These are phyloP conservation scores for Xerus rutilus DNA, from an alignment of 2,797 vertebrate species.

Conservation along the genomic window DNA sequence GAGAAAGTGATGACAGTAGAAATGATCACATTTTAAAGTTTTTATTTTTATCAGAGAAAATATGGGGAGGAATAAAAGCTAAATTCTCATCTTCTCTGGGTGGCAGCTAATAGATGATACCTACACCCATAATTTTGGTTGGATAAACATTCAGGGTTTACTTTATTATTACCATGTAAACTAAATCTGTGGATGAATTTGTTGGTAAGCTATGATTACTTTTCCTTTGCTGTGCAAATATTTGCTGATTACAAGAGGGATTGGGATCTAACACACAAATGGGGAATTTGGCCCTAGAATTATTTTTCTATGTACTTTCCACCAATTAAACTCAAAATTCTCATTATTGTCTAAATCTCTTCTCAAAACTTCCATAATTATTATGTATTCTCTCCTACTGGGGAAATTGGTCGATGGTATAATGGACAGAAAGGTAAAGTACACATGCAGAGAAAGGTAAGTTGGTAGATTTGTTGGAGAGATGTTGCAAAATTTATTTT, in stretches of 20 bases:
- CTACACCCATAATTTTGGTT: not conserved
- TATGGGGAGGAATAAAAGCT: not conserved
- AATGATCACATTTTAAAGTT: not conserved
- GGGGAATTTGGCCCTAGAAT: constrained; percentile 7
- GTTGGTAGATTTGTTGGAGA: not conserved
- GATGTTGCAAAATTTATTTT: constrained; percentile 42
- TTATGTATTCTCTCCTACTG: not conserved
- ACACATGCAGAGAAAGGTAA: not conserved
- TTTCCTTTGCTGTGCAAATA: not conserved
- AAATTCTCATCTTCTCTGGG: not conserved
- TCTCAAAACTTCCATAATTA: not conserved
- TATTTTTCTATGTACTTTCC: not conserved
- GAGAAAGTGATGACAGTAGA: not conserved
- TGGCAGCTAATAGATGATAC: not conserved
- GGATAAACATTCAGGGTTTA: not conserved
- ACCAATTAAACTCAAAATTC: not conserved
- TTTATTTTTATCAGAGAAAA: not conserved
- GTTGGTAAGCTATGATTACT: not conserved
- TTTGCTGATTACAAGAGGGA: not conserved
- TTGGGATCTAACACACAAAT: not conserved
- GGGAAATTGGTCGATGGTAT: not conserved
- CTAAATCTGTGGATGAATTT: not conserved
- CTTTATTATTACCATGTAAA: not conserved
- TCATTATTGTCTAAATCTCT: not conserved
- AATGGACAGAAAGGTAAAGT: not conserved